Evolutionary conservation across 92 coral and sea anemone species (phyloP).

Genomic region (Porites evermanni): DNA sequence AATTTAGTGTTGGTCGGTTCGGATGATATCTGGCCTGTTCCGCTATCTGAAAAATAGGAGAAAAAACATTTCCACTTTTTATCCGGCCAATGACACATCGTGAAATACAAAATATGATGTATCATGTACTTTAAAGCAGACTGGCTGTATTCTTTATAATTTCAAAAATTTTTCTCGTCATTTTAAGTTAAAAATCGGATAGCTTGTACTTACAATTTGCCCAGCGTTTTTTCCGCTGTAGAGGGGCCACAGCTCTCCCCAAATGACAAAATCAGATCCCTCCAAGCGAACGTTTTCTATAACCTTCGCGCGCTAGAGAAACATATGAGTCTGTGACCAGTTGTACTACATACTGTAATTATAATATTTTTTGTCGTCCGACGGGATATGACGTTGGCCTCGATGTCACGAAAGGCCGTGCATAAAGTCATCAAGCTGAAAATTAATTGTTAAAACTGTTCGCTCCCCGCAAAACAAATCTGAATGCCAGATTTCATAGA

Average conservation of each 20-base stretch:
- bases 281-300: not conserved
- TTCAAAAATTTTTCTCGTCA: too few relatives aligned
- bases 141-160: too few relatives aligned
- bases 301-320: not conserved
- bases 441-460: too few relatives aligned
- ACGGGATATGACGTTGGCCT: not conserved
- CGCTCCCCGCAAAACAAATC: too few relatives aligned
- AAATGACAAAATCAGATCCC: not conserved
- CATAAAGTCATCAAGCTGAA: not conserved
- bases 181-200: too few relatives aligned
- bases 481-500: too few relatives aligned
- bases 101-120: not conserved
- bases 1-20: not conserved
- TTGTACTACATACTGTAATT: not conserved
- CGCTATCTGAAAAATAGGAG: not conserved
- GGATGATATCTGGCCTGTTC: not conserved
- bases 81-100: not conserved
- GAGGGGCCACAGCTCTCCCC: not conserved
- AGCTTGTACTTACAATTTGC: conserved; percentile 8
- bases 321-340: not conserved
- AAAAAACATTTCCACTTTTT: conserved; percentile 1
- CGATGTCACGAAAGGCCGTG: conserved; percentile 7
- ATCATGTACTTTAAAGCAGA: too few relatives aligned
- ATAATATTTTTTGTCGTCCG: not conserved
- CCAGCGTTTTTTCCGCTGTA: not conserved